A percentile compares a stretch with the other conserved stretches of the same genome.
These are phyloP conservation scores for Melanotaenia trifasciata DNA, from an alignment of 2,797 vertebrate genomes.

Conservation along the genomic window DNA sequence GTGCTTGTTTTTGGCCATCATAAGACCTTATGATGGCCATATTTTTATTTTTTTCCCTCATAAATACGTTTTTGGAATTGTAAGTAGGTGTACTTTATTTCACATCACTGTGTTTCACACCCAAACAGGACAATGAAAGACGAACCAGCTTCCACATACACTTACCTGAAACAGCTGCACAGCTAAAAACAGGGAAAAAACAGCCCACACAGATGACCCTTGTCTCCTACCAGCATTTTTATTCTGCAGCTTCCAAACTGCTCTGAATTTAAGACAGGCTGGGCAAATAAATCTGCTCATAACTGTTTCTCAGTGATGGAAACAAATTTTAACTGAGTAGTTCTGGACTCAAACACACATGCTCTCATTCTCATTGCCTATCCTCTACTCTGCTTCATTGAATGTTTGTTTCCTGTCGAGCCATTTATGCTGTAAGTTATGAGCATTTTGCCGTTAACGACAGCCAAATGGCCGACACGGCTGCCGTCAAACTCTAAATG, in stretches of 20 bases:
- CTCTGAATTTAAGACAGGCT: slow-evolving; percentile 6
- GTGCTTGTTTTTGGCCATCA: too few relatives aligned
- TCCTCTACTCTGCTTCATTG: not conserved
- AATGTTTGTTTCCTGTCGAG: slow-evolving; percentile 35
- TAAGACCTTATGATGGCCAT: too few relatives aligned
- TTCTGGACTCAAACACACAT: slow-evolving; percentile 17
- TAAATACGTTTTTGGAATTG: not conserved
- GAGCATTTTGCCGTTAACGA: slow-evolving; percentile 61
- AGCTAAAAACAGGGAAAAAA: slow-evolving; percentile 26
- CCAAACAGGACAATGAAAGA: slow-evolving; percentile 13
- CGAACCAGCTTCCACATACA: slow-evolving; percentile 26
- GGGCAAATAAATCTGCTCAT: slow-evolving; percentile 9
- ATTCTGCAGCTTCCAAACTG: slow-evolving; percentile 21
- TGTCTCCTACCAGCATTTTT: slow-evolving; percentile 13
- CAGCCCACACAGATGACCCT: slow-evolving; percentile 42
- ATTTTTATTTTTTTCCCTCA: slow-evolving; percentile 5
- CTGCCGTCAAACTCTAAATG: slow-evolving; percentile 69
- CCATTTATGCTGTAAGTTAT: slow-evolving; percentile 73
- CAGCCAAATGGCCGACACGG: slow-evolving; percentile 71
- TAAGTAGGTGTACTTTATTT: slow-evolving; percentile 7
- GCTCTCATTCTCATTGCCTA: not conserved
- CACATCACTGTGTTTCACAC: slow-evolving; percentile 18
- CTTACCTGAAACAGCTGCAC: slow-evolving; percentile 33
- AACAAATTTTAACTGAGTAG: slow-evolving; percentile 24
- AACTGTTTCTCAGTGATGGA: slow-evolving; percentile 1